These are phyloP conservation scores for Glareola pratincola DNA, from an alignment of 2,113 vertebrate species.

Conservation along the genomic window DNA sequence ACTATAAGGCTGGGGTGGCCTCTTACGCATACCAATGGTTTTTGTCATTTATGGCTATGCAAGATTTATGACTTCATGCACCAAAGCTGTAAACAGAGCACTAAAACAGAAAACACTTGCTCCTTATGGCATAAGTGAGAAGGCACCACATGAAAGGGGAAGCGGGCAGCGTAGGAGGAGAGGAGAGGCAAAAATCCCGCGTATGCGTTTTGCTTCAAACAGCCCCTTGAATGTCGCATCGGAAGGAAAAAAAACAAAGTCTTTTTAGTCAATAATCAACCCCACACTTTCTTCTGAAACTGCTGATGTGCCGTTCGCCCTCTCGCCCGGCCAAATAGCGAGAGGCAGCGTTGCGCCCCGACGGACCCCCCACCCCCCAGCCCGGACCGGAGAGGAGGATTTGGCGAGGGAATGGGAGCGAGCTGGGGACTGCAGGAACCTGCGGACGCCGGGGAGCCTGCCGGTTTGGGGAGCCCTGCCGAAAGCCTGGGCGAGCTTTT, in stretches of 20 bases:
- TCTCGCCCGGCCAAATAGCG: conserved; percentile 38
- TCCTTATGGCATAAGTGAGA: conserved; percentile 80
- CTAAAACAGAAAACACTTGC: conserved; percentile 85
- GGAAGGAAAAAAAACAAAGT: conserved; percentile 56
- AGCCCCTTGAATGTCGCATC: conserved; percentile 73
- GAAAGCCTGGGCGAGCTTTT: background rate
- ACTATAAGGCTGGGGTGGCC: conserved; percentile 80
- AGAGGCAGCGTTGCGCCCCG: conserved; percentile 15
- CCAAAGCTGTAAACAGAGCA: conserved; percentile 88
- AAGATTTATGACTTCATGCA: conserved; percentile 89
- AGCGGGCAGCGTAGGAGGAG: conserved; percentile 86
- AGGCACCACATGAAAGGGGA: conserved; percentile 79
- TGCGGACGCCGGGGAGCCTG: background rate
- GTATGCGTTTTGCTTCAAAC: conserved; percentile 84
- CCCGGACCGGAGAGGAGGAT: background rate
- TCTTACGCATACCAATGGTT: conserved; percentile 88
- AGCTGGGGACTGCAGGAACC: background rate
- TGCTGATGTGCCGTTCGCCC: conserved; percentile 82
- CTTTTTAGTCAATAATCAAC: conserved; percentile 92
- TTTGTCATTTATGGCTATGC: conserved; percentile 87
- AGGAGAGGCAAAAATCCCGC: conserved; percentile 83
- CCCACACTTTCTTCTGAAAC: conserved; percentile 86
- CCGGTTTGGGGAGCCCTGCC: background rate
- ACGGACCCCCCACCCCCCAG: background rate
- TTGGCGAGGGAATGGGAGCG: background rate